Base-by-base conservation (phyloP, 2,113 vertebrate genomes). In the Callopanchax toddi region DNA sequence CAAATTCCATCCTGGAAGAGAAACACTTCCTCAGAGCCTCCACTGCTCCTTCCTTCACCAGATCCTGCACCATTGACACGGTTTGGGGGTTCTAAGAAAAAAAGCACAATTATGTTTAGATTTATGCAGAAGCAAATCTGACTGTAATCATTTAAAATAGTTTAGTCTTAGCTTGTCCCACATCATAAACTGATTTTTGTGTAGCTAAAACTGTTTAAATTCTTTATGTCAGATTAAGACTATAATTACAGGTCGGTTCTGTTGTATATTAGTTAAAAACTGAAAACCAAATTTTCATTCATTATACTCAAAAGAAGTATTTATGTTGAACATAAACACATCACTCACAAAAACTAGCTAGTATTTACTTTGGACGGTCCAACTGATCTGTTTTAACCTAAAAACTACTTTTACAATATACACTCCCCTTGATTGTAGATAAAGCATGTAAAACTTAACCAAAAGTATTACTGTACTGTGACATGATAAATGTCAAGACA, bases 1-100 rank as follows among this genome's bases (percentile, higher is more conserved):
- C 97, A 74, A 99, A 99, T 87, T 94, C 93, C 96, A 99, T 97
- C 36, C 95, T 91, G 0, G 92, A 89, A n/a, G 94, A 91, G 52
- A 99, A 99, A 84, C 92, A 94, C 78, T 90, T 93, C 37, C 87
- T 91, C n/a, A 99, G 88, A 51, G 93, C 92, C 17, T 91, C 85
- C 0, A 86, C 74, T 4, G 89, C 91, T 60, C 85, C 89, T 8
- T 93, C 88, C 11, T 90, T 91, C 67, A 94, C 21, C 79, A 97
- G 60, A 5, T 91, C 85, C 86, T 91, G 92, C 71, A 98, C 94
- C 21, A 85, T 67, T 1, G 89, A 86, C 0, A 43, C 79, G 0
- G 97, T 99, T 87, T 96, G 94, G 2, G 92, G 91, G 78, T 99
- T 99, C 97, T 99, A 40, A 2, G 52, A 16, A 37, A 71, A 68